phyloP scores from a whole-genome alignment of 2,888 invertebrate genomes.

The Nycteola revayana region DNA sequence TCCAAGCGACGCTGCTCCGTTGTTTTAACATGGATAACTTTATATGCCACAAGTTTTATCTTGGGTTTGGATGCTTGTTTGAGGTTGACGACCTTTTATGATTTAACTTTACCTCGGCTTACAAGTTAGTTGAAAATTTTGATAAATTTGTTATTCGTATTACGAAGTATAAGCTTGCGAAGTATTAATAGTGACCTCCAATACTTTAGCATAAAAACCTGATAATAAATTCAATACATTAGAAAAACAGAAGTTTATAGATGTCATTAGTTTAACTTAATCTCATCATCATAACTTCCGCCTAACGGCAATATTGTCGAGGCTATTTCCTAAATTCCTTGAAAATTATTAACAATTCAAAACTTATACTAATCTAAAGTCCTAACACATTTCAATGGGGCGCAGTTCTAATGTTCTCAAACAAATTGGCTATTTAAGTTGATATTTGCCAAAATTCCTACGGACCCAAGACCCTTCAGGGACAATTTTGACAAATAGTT shows the following conservation, averaged over 20 bases:
- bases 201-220: slow-evolving; percentile 10
- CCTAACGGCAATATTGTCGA: slow-evolving; percentile 7
- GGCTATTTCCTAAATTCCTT: slow-evolving; percentile 22
- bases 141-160: too few relatives aligned
- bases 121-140: too few relatives aligned
- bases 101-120: too few relatives aligned
- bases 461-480: slow-evolving; percentile 53
- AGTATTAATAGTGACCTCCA: background rate
- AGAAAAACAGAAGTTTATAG: slow-evolving; percentile 9
- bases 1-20: slow-evolving; percentile 40
- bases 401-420: slow-evolving; percentile 40
- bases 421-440: slow-evolving; percentile 66
- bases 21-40: slow-evolving; percentile 53
- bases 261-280: slow-evolving; percentile 14
- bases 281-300: slow-evolving; percentile 17
- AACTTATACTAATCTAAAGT: slow-evolving; percentile 34
- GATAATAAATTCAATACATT: slow-evolving; percentile 10
- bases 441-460: slow-evolving; percentile 67
- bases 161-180: too few relatives aligned
- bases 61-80: slow-evolving; percentile 21
- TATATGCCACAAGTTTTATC: slow-evolving; percentile 38
- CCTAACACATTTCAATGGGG: slow-evolving; percentile 42
- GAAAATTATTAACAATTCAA: slow-evolving; percentile 22
- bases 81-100: slow-evolving; percentile 12
- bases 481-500: slow-evolving; percentile 79